Conservation (phyloP, 2,888 invertebrate genomes). For the Coenonympha glycerion region DNA sequence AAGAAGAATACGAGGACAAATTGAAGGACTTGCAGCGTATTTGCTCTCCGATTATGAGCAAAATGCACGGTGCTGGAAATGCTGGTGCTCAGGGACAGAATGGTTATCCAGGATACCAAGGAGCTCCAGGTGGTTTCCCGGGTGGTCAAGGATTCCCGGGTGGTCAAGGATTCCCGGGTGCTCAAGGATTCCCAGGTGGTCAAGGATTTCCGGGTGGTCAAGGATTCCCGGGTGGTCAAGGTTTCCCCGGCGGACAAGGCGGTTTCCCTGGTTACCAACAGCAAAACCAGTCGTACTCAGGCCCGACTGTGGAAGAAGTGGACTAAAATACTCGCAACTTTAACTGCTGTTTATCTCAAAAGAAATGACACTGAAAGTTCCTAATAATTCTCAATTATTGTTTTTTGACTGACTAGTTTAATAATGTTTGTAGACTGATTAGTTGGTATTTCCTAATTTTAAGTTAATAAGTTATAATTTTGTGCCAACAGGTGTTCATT, state of each 20-base stretch:
- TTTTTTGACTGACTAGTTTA: background rate
- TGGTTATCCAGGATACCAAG: background rate
- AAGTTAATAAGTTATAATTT: background rate
- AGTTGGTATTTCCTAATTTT: too few species aligned
- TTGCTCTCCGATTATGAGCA: slow-evolving; percentile 76
- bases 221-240: background rate
- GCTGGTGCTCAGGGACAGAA: slow-evolving; percentile 35
- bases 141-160: background rate
- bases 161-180: background rate
- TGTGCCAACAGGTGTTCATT: background rate
- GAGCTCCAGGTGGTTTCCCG: background rate
- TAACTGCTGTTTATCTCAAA: too few species aligned
- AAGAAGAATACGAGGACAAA: slow-evolving; percentile 1
- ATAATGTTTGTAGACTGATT: background rate
- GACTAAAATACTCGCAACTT: background rate
- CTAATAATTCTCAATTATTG: too few species aligned
- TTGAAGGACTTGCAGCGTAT: slow-evolving; percentile 72
- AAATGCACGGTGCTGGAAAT: slow-evolving; percentile 38
- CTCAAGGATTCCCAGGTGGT: background rate
- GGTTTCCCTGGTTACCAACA: slow-evolving; percentile 24
- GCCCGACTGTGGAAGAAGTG: background rate
- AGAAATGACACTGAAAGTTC: too few species aligned
- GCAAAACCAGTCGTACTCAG: background rate
- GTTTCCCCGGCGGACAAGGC: background rate
- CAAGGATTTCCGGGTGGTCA: background rate